Conservation (phyloP, 92 coral and sea anemone species). For the Meandrina meandrites region DNA sequence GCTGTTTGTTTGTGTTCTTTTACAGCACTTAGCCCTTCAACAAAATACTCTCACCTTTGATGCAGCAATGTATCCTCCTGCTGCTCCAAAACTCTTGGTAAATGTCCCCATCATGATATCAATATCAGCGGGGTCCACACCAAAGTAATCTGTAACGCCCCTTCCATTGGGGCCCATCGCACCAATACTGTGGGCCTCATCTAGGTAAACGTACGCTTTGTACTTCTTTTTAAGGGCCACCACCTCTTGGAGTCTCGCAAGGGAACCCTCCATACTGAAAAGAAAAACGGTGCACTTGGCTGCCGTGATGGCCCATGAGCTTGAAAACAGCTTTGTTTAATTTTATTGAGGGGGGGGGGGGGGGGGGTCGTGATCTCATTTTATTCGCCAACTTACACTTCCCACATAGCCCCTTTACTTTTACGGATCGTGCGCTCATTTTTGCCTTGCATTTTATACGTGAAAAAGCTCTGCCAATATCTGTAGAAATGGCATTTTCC, state of each 20-base stretch:
- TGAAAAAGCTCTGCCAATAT: too few relatives aligned
- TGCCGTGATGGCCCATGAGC: neutral
- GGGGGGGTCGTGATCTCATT: too few relatives aligned
- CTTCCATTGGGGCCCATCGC: constrained; percentile 92
- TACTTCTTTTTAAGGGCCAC: constrained; percentile 92
- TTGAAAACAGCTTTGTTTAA: neutral
- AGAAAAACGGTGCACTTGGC: neutral
- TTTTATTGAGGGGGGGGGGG: neutral
- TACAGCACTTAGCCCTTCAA: too few relatives aligned
- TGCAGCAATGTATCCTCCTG: constrained; percentile 97
- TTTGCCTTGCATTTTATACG: too few relatives aligned
- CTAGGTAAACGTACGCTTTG: constrained; percentile 91
- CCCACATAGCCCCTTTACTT: neutral
- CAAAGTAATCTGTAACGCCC: constrained; percentile 87
- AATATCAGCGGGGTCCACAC: constrained; percentile 78
- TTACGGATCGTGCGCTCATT: too few relatives aligned
- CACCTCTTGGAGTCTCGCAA: constrained; percentile 81
- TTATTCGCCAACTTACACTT: neutral
- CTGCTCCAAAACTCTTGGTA: constrained; percentile 95
- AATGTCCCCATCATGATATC: constrained; percentile 99
- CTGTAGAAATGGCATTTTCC: too few relatives aligned
- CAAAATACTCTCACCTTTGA: constrained; percentile 56
- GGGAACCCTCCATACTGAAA: constrained; percentile 93
- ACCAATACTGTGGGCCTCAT: constrained; percentile 97
- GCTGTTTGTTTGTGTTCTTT: too few relatives aligned